Conservation (phyloP, 2,888 invertebrate species). For the Pediacus dermestoides region DNA sequence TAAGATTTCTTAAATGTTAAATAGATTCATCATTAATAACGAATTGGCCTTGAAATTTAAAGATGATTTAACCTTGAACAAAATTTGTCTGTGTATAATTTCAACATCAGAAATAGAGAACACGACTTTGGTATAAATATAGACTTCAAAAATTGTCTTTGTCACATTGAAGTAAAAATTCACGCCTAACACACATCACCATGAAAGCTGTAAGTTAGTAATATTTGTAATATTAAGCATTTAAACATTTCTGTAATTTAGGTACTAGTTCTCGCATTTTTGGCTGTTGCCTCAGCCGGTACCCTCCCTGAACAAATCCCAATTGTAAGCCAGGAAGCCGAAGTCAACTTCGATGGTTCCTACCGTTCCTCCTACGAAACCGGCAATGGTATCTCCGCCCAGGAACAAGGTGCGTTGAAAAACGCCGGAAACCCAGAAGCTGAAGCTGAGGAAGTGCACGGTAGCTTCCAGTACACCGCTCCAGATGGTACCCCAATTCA, state of each 20-base stretch:
- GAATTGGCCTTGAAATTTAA: too few species aligned
- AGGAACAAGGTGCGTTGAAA: constrained; percentile 45
- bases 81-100: too few species aligned
- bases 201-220: constrained; percentile 25
- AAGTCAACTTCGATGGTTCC: constrained; percentile 51
- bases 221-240: constrained; percentile 1
- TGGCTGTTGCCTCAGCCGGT: constrained; percentile 32
- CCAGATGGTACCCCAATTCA: constrained; percentile 33
- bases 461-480: constrained; percentile 29
- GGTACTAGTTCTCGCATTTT: constrained; percentile 32
- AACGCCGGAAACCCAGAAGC: constrained; percentile 35
- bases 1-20: too few species aligned
- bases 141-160: too few species aligned
- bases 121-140: too few species aligned
- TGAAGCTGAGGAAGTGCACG: constrained; percentile 34
- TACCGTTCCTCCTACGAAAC: constrained; percentile 52
- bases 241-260: constrained; percentile 24
- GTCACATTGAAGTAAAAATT: too few species aligned
- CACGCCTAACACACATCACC: constrained; percentile 11
- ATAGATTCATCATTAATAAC: too few species aligned
- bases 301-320: constrained; percentile 34
- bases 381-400: constrained; percentile 50
- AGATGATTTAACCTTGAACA: too few species aligned
- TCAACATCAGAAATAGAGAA: too few species aligned
- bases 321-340: constrained; percentile 41